Evolutionary conservation across 2,888 invertebrate genomes (phyloP).

Genomic region (Cristatella mucedo): DNA sequence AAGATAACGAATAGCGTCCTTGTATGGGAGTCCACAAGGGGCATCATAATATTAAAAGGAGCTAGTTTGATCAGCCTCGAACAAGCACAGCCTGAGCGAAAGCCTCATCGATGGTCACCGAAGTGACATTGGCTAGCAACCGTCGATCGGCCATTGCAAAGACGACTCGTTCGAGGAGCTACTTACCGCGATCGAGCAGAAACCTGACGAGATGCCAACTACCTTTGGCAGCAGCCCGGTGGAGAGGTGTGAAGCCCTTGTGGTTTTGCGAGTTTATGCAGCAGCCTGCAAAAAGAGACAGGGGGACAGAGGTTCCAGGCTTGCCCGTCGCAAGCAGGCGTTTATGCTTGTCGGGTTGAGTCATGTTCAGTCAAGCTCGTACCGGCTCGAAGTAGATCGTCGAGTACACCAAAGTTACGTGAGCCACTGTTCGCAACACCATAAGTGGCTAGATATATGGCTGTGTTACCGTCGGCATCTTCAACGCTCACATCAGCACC

Average conservation of each 20-base stretch:
- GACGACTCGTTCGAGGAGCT: not conserved
- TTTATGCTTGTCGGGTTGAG: too few relatives aligned
- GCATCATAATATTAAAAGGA: too few relatives aligned
- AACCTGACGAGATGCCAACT: slow-evolving; percentile 17
- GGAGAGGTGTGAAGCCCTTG: slow-evolving; percentile 22
- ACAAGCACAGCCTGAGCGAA: too few relatives aligned
- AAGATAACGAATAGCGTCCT: too few relatives aligned
- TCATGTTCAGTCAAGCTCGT: too few relatives aligned
- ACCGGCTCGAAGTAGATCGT: slow-evolving; percentile 17
- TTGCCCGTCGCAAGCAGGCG: too few relatives aligned
- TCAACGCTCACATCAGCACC: slow-evolving; percentile 17
- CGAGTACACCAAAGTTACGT: slow-evolving; percentile 14
- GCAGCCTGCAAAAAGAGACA: slow-evolving; percentile 20
- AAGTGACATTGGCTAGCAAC: too few relatives aligned
- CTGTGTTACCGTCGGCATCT: slow-evolving; percentile 18
- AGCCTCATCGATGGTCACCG: too few relatives aligned
- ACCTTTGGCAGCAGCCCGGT: slow-evolving; percentile 25
- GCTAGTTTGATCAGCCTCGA: too few relatives aligned
- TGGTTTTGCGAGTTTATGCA: slow-evolving; percentile 19
- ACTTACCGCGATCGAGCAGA: slow-evolving; percentile 18
- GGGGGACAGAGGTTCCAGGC: not conserved
- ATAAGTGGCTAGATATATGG: slow-evolving; percentile 22
- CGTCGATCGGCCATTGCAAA: too few relatives aligned
- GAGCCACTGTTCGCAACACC: slow-evolving; percentile 16
- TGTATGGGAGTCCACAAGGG: too few relatives aligned